phyloP scores from a whole-genome alignment of 2,888 invertebrate genomes.

The Cheilosia impressa region DNA sequence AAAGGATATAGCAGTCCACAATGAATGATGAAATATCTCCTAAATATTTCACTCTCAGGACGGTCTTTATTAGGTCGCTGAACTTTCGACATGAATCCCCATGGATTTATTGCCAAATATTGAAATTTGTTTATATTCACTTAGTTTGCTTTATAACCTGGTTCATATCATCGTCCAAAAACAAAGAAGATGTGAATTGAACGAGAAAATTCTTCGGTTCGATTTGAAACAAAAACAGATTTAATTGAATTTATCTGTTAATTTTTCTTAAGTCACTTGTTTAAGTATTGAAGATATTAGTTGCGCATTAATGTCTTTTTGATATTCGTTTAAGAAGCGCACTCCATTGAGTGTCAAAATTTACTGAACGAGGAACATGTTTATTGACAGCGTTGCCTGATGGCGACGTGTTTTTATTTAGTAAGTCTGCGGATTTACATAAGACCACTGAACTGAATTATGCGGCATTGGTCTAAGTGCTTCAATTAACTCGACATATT shows the following conservation, averaged over 20 bases:
- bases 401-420: too few relatives aligned
- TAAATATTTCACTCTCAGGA: background rate
- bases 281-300: background rate
- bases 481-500: too few relatives aligned
- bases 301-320: background rate
- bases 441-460: too few relatives aligned
- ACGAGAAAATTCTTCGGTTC: background rate
- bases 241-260: background rate
- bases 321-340: background rate
- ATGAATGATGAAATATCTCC: conserved; percentile 1
- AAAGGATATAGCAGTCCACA: background rate
- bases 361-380: too few relatives aligned
- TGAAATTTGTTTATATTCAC: background rate
- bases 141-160: background rate
- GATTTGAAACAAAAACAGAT: background rate
- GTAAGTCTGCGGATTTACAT: too few relatives aligned
- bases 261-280: background rate
- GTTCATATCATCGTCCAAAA: background rate
- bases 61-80: background rate
- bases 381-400: too few relatives aligned
- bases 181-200: background rate
- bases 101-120: background rate
- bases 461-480: too few relatives aligned
- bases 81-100: background rate
- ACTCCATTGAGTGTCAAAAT: too few relatives aligned